Conservation (phyloP, 2,113 vertebrate species). For the Tonatia bakeri region DNA sequence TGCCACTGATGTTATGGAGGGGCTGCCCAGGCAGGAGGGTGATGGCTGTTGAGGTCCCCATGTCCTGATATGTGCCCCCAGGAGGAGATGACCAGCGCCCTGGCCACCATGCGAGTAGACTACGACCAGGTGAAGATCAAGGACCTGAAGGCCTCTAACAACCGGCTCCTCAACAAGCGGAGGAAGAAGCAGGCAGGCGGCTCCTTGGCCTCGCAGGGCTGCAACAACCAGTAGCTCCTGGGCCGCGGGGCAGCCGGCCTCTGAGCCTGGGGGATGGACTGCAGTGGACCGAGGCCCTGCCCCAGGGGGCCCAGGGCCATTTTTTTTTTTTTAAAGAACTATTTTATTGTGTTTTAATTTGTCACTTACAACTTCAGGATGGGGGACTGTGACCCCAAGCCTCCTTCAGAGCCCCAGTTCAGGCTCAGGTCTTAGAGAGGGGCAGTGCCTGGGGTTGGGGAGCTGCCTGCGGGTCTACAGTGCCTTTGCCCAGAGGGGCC, state of each 20-base stretch:
- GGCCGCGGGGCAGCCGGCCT: not conserved
- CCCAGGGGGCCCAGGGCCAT: not conserved
- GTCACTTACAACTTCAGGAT: constrained; percentile 14
- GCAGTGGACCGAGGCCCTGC: constrained; percentile 32
- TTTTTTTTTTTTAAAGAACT: constrained; percentile 22
- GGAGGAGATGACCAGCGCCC: constrained; percentile 98
- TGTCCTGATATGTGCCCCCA: constrained; percentile 68
- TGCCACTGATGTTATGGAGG: not conserved
- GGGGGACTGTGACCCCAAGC: not conserved
- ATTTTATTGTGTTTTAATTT: constrained; percentile 23
- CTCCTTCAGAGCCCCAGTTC: not conserved
- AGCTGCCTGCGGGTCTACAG: not conserved
- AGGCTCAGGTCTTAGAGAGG: not conserved
- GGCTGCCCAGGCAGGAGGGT: not conserved
- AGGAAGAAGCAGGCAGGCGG: constrained; percentile 88
- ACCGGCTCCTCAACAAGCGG: constrained; percentile 94
- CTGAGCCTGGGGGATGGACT: not conserved
- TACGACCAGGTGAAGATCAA: constrained; percentile 99
- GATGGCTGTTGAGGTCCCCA: not conserved
- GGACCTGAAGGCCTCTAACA: constrained; percentile 96
- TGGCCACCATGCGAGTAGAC: constrained; percentile 98
- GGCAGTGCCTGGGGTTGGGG: not conserved
- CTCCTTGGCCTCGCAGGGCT: constrained; percentile 81
- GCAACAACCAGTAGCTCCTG: constrained; percentile 85
- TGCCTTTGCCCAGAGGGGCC: not conserved